Conservation (phyloP, 2,113 vertebrate genomes). For the Malurus melanocephalus region DNA sequence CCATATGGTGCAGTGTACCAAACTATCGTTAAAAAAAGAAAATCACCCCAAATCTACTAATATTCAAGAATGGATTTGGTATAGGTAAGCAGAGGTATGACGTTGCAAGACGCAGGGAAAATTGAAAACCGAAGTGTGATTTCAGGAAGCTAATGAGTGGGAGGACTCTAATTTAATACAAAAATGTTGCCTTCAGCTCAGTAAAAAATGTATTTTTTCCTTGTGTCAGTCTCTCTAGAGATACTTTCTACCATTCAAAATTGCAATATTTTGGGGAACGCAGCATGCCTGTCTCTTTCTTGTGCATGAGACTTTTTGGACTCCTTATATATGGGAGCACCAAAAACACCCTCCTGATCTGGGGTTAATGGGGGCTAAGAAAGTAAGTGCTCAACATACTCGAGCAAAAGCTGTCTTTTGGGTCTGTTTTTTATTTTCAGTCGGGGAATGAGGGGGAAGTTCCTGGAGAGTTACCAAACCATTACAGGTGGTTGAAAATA, state of each 20-base stretch:
- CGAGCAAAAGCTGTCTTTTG: not conserved
- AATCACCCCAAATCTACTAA: not conserved
- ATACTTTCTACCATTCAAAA: not conserved
- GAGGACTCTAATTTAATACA: not conserved
- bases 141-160: not conserved
- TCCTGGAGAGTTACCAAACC: slow-evolving; percentile 17
- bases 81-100: not conserved
- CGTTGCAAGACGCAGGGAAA: not conserved
- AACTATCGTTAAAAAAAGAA: not conserved
- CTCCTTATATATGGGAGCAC: not conserved
- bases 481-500: slow-evolving; percentile 48
- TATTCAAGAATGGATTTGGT: not conserved
- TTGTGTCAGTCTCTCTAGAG: not conserved
- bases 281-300: not conserved
- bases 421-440: not conserved
- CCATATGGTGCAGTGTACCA: not conserved
- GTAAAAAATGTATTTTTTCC: not conserved
- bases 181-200: not conserved
- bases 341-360: not conserved
- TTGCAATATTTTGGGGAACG: not conserved
- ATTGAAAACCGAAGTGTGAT: not conserved
- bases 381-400: not conserved
- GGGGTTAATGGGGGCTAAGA: not conserved
- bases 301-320: not conserved
- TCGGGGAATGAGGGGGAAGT: not conserved